Evolutionary conservation across 2,797 vertebrate species (phyloP).

Genomic region (Triplophysa bombifrons): DNA sequence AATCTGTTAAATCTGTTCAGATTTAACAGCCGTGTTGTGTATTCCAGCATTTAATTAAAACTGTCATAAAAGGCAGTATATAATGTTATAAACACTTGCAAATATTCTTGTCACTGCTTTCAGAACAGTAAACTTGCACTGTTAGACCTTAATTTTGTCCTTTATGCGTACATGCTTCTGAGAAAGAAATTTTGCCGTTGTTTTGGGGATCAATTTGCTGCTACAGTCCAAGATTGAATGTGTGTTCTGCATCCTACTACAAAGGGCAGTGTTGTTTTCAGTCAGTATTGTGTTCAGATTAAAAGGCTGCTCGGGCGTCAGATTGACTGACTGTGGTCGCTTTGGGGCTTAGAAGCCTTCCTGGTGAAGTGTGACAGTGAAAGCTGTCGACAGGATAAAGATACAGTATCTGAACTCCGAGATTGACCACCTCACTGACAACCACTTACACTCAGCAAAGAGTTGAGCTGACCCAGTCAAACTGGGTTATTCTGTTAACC

Average conservation of each 20-base stretch:
- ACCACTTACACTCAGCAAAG: constrained; percentile 23
- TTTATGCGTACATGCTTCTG: not conserved
- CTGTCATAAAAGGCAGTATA: no score
- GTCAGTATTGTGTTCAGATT: constrained; percentile 24
- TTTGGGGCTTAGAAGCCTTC: constrained; percentile 1
- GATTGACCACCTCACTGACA: constrained; percentile 9
- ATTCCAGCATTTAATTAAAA: no score
- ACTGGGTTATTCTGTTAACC: not conserved
- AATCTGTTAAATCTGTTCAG: no score
- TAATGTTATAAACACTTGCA: no score
- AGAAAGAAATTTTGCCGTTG: not conserved
- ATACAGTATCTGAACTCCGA: constrained; percentile 4
- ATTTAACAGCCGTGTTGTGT: no score
- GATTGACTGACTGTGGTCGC: constrained; percentile 28
- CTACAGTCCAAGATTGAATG: not conserved
- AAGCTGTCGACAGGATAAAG: constrained; percentile 41
- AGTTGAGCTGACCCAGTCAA: constrained; percentile 9
- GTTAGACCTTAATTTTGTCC: not conserved
- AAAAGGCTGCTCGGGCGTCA: constrained; percentile 13
- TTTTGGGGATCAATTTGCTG: not conserved
- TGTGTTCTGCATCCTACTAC: not conserved
- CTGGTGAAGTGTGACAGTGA: constrained; percentile 35
- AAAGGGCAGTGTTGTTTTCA: not conserved
- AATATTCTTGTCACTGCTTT: no score
- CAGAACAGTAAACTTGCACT: no score